Evolutionary conservation across 2,113 vertebrate species (phyloP).

Genomic region (Phrynosoma blainvillii): DNA sequence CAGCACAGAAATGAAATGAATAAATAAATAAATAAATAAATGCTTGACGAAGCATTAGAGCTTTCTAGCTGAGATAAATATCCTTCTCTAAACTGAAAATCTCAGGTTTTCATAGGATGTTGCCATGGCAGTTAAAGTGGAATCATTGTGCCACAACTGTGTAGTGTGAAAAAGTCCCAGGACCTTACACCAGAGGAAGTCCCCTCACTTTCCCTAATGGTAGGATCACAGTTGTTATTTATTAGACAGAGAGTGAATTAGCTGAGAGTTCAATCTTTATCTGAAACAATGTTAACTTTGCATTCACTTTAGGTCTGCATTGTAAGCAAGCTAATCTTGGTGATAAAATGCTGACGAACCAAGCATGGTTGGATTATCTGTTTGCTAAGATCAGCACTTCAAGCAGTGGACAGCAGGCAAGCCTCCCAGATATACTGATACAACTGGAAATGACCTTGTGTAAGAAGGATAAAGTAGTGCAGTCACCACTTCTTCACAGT

Average conservation of each 20-base stretch:
- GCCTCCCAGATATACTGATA: background rate
- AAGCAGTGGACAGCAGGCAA: background rate
- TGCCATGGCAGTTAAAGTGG: too few species aligned
- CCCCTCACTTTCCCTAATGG: background rate
- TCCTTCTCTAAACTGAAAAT: too few species aligned
- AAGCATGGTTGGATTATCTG: background rate
- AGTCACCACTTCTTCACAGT: background rate
- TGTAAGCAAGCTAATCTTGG: background rate
- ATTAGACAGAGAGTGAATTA: background rate
- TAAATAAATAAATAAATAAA: too few species aligned
- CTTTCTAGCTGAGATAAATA: too few species aligned
- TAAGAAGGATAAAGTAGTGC: background rate
- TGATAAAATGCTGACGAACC: background rate
- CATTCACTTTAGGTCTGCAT: background rate
- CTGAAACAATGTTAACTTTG: background rate
- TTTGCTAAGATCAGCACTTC: slow-evolving; percentile 17
- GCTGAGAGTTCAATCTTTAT: background rate
- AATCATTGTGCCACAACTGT: too few species aligned
- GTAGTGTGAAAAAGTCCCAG: too few species aligned
- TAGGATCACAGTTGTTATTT: background rate
- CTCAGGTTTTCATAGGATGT: too few species aligned
- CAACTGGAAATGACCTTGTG: background rate
- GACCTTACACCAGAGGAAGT: too few species aligned
- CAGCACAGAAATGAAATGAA: too few species aligned
- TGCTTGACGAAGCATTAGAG: too few species aligned